A percentile compares a stretch with the other conserved stretches of the same genome.
phyloP scores from a whole-genome alignment of 2,113 vertebrate genomes.

The Tupaia tana region DNA sequence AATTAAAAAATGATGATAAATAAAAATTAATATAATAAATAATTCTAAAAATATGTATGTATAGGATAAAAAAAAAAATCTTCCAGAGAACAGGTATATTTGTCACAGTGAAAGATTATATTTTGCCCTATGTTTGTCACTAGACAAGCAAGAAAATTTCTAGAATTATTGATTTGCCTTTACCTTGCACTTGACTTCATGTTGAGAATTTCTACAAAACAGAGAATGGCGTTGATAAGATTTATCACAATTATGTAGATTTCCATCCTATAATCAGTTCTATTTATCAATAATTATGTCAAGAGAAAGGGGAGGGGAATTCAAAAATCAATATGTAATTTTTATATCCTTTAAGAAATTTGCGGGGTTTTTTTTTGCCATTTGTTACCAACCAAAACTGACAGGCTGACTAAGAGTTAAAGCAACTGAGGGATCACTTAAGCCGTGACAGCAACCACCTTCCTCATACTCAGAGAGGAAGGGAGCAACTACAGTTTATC shows the following conservation, averaged over 20 bases:
- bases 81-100: background rate
- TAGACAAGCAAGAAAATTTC: constrained; percentile 24
- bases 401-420: background rate
- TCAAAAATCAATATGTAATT: constrained; percentile 46
- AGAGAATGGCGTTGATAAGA: background rate
- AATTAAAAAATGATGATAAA: too few species aligned
- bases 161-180: constrained; percentile 45
- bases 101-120: background rate
- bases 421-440: background rate
- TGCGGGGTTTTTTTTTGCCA: background rate
- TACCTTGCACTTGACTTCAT: background rate
- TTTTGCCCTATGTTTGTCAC: constrained; percentile 7
- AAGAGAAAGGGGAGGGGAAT: background rate
- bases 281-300: constrained; percentile 42
- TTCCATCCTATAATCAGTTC: background rate
- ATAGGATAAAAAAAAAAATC: constrained; percentile 11
- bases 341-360: constrained; percentile 33
- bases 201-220: background rate
- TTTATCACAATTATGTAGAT: constrained; percentile 25
- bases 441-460: background rate
- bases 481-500: background rate
- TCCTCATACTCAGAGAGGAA: background rate
- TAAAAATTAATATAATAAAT: too few species aligned
- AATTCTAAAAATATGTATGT: too few species aligned
- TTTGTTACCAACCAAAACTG: constrained; percentile 15